Conservation (phyloP, 2,888 invertebrate species). For the Poecilobothrus nobilitatus region DNA sequence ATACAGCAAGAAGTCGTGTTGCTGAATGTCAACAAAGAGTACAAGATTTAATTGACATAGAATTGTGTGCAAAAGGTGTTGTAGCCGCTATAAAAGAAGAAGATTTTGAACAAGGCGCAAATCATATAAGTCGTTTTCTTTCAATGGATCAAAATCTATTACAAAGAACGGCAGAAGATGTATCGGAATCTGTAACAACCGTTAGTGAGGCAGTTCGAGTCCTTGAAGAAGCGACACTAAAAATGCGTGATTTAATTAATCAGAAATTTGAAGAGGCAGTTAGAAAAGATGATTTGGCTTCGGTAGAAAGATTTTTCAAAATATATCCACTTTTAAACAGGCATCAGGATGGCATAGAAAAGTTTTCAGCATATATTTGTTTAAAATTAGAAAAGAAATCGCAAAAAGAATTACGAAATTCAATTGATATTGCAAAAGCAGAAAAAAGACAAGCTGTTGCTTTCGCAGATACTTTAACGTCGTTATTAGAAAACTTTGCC, state of each 20-base stretch:
- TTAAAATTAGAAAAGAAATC: conserved; percentile 61
- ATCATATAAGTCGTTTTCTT: conserved; percentile 87
- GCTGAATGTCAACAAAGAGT: conserved; percentile 91
- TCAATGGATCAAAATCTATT: conserved; percentile 82
- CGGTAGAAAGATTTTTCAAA: conserved; percentile 92
- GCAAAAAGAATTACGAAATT: conserved; percentile 61
- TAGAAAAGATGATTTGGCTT: conserved; percentile 73
- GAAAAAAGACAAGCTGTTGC: conserved; percentile 69
- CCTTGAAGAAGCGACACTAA: conserved; percentile 66
- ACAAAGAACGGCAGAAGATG: conserved; percentile 66
- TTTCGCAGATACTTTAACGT: conserved; percentile 76
- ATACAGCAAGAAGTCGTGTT: conserved; percentile 79
- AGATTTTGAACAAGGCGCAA: conserved; percentile 93
- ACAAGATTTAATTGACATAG: conserved; percentile 88
- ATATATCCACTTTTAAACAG: conserved; percentile 91
- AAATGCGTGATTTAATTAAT: conserved; percentile 52
- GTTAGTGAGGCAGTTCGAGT: conserved; percentile 43
- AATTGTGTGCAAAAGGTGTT: conserved; percentile 95
- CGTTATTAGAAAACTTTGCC: conserved; percentile 78
- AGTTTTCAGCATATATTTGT: conserved; percentile 80
- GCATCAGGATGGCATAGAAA: conserved; percentile 79
- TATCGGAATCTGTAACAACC: conserved; percentile 50
- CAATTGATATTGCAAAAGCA: conserved; percentile 54
- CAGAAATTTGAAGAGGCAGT: conserved; percentile 88
- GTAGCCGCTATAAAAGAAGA: conserved; percentile 87